Evolutionary conservation across 2,888 invertebrate species (phyloP), one percentile per base, ranked within the genome.

Genomic region (Cancer borealis): DNA sequence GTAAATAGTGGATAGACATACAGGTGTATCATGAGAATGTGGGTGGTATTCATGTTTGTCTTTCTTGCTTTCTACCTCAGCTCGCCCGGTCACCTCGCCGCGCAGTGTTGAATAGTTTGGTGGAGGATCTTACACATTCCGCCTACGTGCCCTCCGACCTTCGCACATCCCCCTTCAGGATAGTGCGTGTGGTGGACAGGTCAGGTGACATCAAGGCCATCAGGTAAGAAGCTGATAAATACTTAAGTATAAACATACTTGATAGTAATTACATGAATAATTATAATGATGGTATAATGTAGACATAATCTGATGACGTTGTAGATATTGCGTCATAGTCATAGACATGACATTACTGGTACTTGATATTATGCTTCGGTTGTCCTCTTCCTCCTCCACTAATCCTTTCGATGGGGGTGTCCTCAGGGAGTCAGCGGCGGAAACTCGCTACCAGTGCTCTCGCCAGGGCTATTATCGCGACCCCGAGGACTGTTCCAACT

Each of bases 401-500:
- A 3, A 84, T 84, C 39, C 6, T 88, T 47, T 47, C 47, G 21
- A 6, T 88, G 46, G 12, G 84, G n/a, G 12, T 88, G 46, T 47
- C 47, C 10, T 1, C 47, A 88, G 88, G 88, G 84, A 84, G 84
- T 39, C 30, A 30, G 30, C 84, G 84, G 3, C 39, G 0, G 97
- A 98, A 95, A 98, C 98, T 0, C 98, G 98, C 96, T 98, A 98
- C 96, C 97, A 97, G 88, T 98, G 98, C 96, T 97, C 98, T 4
- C 97, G 98, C 66, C 98, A 98, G 97, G 98, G 98, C 0, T 98
- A 98, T 96, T 98, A 98, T 97, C 98, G 98, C 66, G 98, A 98
- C 96, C 98, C 98, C 0, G 97, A 97, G 89, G 98, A 98, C 95
- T 98, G 98, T 96, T 98, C 98, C 93, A 97, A 98, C 91, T 98